A percentile compares a stretch with the other conserved stretches of the same genome.
These are phyloP conservation scores for Arvicanthis niloticus DNA, from an alignment of 2,113 vertebrate genomes.

Conservation along the genomic window DNA sequence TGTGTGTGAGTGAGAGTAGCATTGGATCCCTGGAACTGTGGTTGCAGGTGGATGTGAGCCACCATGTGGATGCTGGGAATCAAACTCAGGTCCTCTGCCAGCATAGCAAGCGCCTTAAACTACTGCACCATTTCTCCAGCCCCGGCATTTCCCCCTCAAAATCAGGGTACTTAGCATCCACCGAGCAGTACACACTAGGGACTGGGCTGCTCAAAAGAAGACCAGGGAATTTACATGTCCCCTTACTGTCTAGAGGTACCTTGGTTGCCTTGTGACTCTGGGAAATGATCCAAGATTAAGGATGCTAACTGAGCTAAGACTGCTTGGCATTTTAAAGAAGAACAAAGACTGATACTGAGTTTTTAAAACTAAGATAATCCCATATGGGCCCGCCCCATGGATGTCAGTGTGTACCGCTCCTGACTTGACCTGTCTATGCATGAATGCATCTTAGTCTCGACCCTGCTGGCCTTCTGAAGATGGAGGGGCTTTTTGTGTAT, in stretches of 20 bases:
- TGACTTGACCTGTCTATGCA: neutral
- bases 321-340: neutral
- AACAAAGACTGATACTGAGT: neutral
- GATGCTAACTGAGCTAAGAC: neutral
- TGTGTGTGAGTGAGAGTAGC: neutral
- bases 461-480: neutral
- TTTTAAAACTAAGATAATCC: neutral
- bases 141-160: neutral
- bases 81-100: neutral
- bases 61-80: too few species aligned
- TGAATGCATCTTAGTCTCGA: neutral
- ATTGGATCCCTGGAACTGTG: neutral
- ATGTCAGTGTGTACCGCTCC: neutral
- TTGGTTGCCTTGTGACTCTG: slow-evolving; percentile 2
- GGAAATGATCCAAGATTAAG: slow-evolving; percentile 55
- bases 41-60: neutral
- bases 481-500: rapidly evolving
- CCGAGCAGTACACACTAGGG: slow-evolving; percentile 27
- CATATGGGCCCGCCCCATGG: neutral
- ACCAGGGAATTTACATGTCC: slow-evolving; percentile 4
- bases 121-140: neutral
- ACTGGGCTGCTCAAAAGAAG: neutral
- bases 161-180: neutral
- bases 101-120: neutral
- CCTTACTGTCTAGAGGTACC: neutral